Evolutionary conservation across 2,888 invertebrate genomes (phyloP), one percentile per base, ranked within the genome.

Genomic region (Alviniconcha strummeri): DNA sequence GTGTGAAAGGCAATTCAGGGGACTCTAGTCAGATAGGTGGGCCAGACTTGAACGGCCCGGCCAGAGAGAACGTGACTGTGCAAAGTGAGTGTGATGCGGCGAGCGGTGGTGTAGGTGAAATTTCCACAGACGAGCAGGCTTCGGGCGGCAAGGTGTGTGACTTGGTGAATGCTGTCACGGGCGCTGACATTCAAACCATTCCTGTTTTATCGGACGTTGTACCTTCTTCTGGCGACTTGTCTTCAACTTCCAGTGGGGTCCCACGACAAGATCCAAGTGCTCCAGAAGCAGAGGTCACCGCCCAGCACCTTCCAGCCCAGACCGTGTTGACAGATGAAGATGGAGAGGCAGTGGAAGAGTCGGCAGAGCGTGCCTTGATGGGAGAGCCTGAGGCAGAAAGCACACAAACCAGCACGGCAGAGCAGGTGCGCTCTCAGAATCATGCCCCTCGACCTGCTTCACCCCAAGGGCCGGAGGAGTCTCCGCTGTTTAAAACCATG

Each of bases 101-200:
- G 36, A 60, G 13, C 8, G 13, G 19, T 19, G 56, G 77, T 17
- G 77, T 5, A 19, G 19, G 13, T n/a, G 77, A 52, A 19, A 19
- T 64, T 60, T 9, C 60, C 60, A 52, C 64, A 60, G 64, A 78
- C 64, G 52, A 9, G 5, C 9, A n/a, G 19, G 19, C 57, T 36
- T 6, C n/a, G 11, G 3, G 56, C 5, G 52, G 75, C 55, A 56
- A 17, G 11, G 75, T 56, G n/a, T 19, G 19, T 8, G 56, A 17
- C 9, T 52, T 17, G 60, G 78, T 78, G 36, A 78, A 52, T 64
- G 36, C 60, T 60, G 64, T 15, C 13, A 6, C n/a, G 9, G 69
- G 57, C 78, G 52, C 64, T 52, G 64, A 78, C 60, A n/a, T 64
- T 78, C 78, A 64, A 36, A 64, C 8, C 78, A 78, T 78, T 78